Conservation (phyloP, 1,140 invertebrate species). For the Calephelis nemesis region DNA sequence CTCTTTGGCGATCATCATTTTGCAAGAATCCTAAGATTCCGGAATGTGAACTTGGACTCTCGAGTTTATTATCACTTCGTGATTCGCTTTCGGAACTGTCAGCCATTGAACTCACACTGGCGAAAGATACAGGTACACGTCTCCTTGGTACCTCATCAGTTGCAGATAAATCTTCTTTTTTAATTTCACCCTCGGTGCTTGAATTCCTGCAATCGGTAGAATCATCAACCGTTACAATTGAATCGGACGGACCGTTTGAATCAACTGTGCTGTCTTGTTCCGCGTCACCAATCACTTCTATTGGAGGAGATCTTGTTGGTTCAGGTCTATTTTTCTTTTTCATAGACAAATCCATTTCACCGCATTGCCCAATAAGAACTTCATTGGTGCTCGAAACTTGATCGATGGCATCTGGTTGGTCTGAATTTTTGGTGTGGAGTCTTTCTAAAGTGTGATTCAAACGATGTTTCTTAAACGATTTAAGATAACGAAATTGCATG, state of each 20-base stretch:
- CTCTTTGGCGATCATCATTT: constrained; percentile 83
- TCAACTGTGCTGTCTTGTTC: constrained; percentile 87
- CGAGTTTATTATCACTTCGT: constrained; percentile 59
- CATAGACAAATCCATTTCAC: constrained; percentile 77
- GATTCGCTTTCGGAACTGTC: constrained; percentile 73
- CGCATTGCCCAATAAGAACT: constrained; percentile 76
- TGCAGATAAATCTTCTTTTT: constrained; percentile 50
- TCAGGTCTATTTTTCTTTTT: constrained; percentile 62
- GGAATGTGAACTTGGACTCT: constrained; percentile 78
- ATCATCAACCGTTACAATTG: constrained; percentile 67
- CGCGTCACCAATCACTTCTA: constrained; percentile 69
- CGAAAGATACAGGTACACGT: constrained; percentile 70
- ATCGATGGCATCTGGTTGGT: constrained; percentile 78
- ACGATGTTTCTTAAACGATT: constrained; percentile 93
- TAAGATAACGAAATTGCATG: constrained; percentile 93
- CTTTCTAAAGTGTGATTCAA: constrained; percentile 91
- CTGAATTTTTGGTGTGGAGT: constrained; percentile 83
- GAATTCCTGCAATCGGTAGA: constrained; percentile 64
- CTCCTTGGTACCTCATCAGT: constrained; percentile 44
- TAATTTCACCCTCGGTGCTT: constrained; percentile 59
- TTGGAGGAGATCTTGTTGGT: constrained; percentile 46
- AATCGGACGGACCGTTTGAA: constrained; percentile 75
- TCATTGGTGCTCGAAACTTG: constrained; percentile 88
- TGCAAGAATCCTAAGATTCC: constrained; percentile 83
- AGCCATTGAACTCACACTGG: constrained; percentile 73